A percentile compares a stretch with the other conserved stretches of the same genome.
These are phyloP conservation scores for Caenorhabditis wallacei DNA, from an alignment of 2,888 invertebrate genomes.

Conservation along the genomic window DNA sequence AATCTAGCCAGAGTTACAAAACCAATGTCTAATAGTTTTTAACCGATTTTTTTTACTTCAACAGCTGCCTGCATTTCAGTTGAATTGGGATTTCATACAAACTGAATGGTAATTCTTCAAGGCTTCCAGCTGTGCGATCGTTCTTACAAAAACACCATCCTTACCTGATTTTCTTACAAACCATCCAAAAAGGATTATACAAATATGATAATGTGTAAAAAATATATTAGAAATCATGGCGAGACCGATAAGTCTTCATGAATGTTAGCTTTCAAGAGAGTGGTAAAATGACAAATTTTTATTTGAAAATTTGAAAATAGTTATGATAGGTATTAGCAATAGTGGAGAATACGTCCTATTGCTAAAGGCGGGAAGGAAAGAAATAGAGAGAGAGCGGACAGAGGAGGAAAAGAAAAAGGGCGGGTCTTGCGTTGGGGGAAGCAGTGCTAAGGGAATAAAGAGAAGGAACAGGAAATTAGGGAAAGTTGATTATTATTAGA, in stretches of 20 bases:
- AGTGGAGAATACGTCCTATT: neutral
- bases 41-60: too few relatives aligned
- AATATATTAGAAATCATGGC: too few relatives aligned
- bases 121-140: neutral
- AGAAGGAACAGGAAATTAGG: slow-evolving; percentile 5
- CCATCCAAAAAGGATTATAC: neutral
- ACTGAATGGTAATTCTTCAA: neutral
- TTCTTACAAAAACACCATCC: too few relatives aligned
- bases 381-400: slow-evolving; percentile 6
- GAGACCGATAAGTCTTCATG: too few relatives aligned
- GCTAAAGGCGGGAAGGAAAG: neutral
- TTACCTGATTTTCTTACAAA: neutral
- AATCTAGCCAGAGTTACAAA: too few relatives aligned
- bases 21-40: too few relatives aligned
- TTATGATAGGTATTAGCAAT: neutral
- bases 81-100: too few relatives aligned
- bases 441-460: slow-evolving; percentile 17
- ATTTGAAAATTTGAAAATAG: too few relatives aligned
- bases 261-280: too few relatives aligned
- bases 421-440: slow-evolving; percentile 22
- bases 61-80: too few relatives aligned
- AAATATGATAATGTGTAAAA: neutral
- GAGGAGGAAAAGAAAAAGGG: slow-evolving; percentile 21
- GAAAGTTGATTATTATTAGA: slow-evolving; percentile 21
- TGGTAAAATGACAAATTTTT: too few relatives aligned